Conservation (phyloP, 2,888 invertebrate species). For the Ophion obscuratus region DNA sequence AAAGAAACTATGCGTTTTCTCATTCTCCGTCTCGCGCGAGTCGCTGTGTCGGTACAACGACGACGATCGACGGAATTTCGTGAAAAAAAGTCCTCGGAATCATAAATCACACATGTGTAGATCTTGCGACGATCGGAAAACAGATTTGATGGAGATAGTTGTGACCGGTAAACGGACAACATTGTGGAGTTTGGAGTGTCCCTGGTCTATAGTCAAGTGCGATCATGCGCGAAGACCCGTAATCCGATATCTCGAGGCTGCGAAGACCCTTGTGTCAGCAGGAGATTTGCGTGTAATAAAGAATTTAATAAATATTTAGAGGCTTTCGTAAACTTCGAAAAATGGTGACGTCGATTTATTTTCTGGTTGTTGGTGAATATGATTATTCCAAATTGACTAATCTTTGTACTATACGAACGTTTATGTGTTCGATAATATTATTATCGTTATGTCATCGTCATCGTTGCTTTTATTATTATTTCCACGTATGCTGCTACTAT, state of each 20-base stretch:
- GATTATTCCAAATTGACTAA: too few relatives aligned
- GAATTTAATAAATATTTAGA: not conserved
- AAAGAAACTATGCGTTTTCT: constrained; percentile 13
- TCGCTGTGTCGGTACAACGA: not conserved
- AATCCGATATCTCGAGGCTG: constrained; percentile 38
- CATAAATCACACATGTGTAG: constrained; percentile 4
- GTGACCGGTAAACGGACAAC: constrained; percentile 29
- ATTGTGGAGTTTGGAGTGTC: constrained; percentile 39
- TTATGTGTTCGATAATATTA: too few relatives aligned
- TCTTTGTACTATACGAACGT: too few relatives aligned
- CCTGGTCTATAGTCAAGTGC: not conserved
- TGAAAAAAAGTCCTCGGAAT: constrained; percentile 4
- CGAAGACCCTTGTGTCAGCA: constrained; percentile 5
- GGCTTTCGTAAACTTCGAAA: not conserved
- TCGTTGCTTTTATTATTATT: constrained; percentile 2
- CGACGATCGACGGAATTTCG: not conserved
- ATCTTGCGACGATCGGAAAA: constrained; percentile 36
- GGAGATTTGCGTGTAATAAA: constrained; percentile 8
- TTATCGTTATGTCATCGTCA: not conserved
- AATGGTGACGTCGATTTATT: too few relatives aligned
- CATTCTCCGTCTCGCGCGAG: not conserved
- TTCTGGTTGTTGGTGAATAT: too few relatives aligned
- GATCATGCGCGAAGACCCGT: constrained; percentile 12
- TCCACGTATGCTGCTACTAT: too few relatives aligned
- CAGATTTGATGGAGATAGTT: constrained; percentile 8